Evolutionary conservation across 2,888 invertebrate genomes (phyloP).

Genomic region (Tromatobia lineatoria): DNA sequence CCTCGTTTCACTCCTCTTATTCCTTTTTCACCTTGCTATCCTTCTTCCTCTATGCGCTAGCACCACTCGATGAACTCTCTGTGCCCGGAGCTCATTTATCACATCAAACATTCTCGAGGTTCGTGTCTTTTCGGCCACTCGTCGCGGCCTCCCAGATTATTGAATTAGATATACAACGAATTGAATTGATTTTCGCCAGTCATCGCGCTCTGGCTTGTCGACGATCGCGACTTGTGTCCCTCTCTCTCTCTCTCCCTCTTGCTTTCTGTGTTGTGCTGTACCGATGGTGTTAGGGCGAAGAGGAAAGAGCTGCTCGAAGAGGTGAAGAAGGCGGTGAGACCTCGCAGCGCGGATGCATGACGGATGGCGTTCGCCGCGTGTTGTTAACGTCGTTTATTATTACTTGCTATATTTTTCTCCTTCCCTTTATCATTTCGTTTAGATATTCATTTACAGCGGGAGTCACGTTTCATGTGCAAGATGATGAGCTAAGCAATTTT

Average conservation of each 20-base stretch:
- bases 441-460: conserved; percentile 57
- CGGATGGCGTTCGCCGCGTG: conserved; percentile 61
- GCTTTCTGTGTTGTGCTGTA: neutral
- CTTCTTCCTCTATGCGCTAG: conserved; percentile 50
- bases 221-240: conserved; percentile 53
- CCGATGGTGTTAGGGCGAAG: conserved; percentile 23
- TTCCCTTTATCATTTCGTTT: conserved; percentile 50
- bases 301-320: conserved; percentile 28
- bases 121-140: conserved; percentile 69
- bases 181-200: conserved; percentile 81
- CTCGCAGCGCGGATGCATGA: conserved; percentile 67
- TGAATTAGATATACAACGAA: conserved; percentile 83
- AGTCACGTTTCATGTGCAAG: conserved; percentile 62
- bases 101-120: conserved; percentile 68
- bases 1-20: conserved; percentile 69
- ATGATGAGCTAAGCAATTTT: conserved; percentile 67
- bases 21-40: conserved; percentile 30
- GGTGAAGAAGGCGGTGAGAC: conserved; percentile 54
- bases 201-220: conserved; percentile 73
- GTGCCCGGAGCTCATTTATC: conserved; percentile 73
- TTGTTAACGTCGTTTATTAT: conserved; percentile 56
- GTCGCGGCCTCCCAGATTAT: conserved; percentile 77
- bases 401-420: conserved; percentile 49
- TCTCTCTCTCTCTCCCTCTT: neutral
- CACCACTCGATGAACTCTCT: conserved; percentile 34